Evolutionary conservation across 2,797 vertebrate species (phyloP).

Genomic region (Lepilemur septentrionalis): DNA sequence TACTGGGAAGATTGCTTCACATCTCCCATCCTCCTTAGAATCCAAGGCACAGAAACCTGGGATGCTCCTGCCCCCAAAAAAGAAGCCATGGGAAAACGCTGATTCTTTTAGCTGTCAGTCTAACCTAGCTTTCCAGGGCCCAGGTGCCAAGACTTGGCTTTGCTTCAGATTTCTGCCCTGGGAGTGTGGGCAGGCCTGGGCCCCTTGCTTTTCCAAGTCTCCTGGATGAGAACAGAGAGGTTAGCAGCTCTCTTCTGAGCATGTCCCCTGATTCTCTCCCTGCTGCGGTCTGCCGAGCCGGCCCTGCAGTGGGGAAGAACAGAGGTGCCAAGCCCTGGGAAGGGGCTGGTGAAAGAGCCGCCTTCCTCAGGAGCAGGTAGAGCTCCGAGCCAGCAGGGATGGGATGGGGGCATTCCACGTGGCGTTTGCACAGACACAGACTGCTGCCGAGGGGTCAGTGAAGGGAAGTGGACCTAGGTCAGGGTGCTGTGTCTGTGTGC

Average conservation of each 20-base stretch:
- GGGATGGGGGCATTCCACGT: rapidly evolving
- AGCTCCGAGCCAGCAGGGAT: background rate
- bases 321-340: background rate
- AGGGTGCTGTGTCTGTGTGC: background rate
- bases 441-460: rapidly evolving
- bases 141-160: background rate
- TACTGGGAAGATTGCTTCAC: background rate
- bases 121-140: background rate
- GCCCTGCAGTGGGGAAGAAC: background rate
- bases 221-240: background rate
- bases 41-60: background rate
- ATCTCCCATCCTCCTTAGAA: background rate
- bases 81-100: background rate
- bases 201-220: background rate
- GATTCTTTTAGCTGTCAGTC: background rate
- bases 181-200: background rate
- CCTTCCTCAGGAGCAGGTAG: background rate
- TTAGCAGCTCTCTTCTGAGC: rapidly evolving
- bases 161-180: background rate
- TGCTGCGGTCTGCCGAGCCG: background rate
- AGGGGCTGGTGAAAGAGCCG: too few relatives aligned
- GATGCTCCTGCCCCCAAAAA: background rate
- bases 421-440: rapidly evolving
- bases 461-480: background rate
- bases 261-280: rapidly evolving